These are phyloP conservation scores for Brenthis hecate DNA, from an alignment of 2,888 invertebrate genomes.

Conservation along the genomic window DNA sequence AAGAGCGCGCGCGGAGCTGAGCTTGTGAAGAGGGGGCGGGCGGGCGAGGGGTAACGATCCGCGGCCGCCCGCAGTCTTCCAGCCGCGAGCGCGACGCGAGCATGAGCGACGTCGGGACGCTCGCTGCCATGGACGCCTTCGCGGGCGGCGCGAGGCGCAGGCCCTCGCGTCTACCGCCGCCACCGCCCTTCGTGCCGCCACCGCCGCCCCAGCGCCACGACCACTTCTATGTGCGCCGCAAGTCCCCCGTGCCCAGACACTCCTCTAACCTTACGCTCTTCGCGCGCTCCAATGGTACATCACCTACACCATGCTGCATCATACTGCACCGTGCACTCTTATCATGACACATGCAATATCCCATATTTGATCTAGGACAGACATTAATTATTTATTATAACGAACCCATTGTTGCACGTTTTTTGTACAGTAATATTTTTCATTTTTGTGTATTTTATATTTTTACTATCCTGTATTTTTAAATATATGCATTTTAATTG, in stretches of 20 bases:
- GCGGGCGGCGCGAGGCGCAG: constrained; percentile 79
- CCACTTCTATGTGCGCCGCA: constrained; percentile 79
- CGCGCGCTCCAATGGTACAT: constrained; percentile 73
- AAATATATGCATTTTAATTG: too few relatives aligned
- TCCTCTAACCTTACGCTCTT: constrained; percentile 73
- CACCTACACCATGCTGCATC: constrained; percentile 47
- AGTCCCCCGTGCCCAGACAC: constrained; percentile 75
- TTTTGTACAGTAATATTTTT: too few relatives aligned
- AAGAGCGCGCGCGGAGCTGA: constrained; percentile 75
- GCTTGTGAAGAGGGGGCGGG: constrained; percentile 64
- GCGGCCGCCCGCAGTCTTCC: constrained; percentile 71
- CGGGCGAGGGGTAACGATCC: constrained; percentile 55
- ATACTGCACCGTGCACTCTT: constrained; percentile 44
- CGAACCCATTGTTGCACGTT: constrained; percentile 48
- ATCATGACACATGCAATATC: constrained; percentile 6
- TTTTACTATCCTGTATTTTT: too few relatives aligned
- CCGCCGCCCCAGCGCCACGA: constrained; percentile 76
- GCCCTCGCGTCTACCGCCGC: constrained; percentile 75
- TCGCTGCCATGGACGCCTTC: constrained; percentile 80
- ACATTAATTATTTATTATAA: constrained; percentile 38
- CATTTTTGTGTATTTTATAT: too few relatives aligned
- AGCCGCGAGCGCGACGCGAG: constrained; percentile 77
- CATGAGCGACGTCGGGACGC: constrained; percentile 82
- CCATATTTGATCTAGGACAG: neutral
- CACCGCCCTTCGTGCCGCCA: constrained; percentile 77